Conservation (phyloP, 2,113 vertebrate species). For the Campylomormyrus numenius region DNA sequence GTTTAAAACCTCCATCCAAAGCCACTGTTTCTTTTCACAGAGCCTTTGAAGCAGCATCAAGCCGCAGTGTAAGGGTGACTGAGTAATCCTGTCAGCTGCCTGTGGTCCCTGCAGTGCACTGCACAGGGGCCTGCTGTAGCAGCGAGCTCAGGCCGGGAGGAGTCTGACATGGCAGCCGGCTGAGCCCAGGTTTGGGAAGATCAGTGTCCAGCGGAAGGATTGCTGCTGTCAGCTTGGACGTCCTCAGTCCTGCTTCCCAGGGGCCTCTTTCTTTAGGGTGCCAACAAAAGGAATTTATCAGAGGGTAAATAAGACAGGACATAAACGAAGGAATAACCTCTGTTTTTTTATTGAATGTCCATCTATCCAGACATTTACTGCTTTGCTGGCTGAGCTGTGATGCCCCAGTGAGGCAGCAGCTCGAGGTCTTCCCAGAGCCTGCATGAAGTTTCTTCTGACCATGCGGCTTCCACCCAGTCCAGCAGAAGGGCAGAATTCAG, state of each 20-base stretch:
- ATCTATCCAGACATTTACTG: neutral
- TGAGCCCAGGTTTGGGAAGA: neutral
- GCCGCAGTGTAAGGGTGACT: neutral
- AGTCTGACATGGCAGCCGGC: neutral
- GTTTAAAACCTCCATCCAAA: slow-evolving; percentile 12
- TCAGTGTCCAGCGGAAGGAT: neutral
- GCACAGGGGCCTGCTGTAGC: neutral
- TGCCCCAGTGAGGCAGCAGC: slow-evolving; percentile 28
- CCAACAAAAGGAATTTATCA: neutral
- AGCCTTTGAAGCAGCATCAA: slow-evolving; percentile 18
- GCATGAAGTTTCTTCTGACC: slow-evolving; percentile 52
- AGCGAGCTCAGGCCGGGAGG: neutral
- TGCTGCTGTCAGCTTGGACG: neutral
- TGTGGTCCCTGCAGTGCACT: neutral
- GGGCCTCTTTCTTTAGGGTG: neutral
- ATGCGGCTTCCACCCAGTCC: slow-evolving; percentile 83
- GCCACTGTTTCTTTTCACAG: slow-evolving; percentile 28
- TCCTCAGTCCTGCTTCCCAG: neutral
- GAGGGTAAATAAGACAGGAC: neutral
- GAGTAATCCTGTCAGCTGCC: neutral
- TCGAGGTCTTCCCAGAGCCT: slow-evolving; percentile 32
- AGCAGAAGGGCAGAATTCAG: slow-evolving; percentile 58
- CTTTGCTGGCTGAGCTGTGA: neutral
- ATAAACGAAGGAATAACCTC: neutral
- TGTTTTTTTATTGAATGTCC: neutral